Percentiles rank a stretch among this genome's conserved stretches.
Evolutionary conservation across 2,888 invertebrate genomes (phyloP).

Genomic region (Amblyteles armatorius): DNA sequence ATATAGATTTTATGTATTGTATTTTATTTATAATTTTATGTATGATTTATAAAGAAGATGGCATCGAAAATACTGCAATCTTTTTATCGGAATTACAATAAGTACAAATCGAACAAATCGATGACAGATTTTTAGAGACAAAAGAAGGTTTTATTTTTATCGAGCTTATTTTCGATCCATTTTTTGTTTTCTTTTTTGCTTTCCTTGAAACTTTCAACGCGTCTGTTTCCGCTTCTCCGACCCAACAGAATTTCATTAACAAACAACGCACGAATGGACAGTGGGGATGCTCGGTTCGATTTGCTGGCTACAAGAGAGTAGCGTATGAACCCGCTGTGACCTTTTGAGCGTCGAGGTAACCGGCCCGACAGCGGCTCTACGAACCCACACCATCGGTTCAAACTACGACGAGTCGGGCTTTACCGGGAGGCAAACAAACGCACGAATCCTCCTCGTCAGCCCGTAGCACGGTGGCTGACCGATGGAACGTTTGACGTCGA

Average conservation of each 20-base stretch:
- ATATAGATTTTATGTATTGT: no score
- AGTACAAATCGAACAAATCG: no score
- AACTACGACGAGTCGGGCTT: slow-evolving; percentile 28
- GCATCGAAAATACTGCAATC: no score
- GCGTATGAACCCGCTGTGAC: slow-evolving; percentile 9
- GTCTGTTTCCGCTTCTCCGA: not conserved
- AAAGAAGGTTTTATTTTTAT: not conserved
- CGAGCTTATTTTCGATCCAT: not conserved
- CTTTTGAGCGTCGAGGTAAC: slow-evolving; percentile 15
- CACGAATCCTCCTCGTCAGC: slow-evolving; percentile 21
- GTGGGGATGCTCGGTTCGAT: not conserved
- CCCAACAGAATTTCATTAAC: slow-evolving; percentile 12
- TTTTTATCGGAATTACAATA: no score
- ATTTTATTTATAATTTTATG: no score
- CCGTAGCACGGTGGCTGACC: slow-evolving; percentile 9
- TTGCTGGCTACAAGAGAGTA: not conserved
- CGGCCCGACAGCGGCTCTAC: not conserved
- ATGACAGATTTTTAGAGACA: no score
- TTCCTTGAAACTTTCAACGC: not conserved
- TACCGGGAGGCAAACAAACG: slow-evolving; percentile 36
- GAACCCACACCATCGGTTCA: not conserved
- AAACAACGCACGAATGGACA: not conserved
- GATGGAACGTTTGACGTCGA: slow-evolving; percentile 27
- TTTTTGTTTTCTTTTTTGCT: not conserved
- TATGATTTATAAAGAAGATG: no score